Conservation (phyloP, 2,888 invertebrate genomes). For the Chaitophorus viminalis region DNA sequence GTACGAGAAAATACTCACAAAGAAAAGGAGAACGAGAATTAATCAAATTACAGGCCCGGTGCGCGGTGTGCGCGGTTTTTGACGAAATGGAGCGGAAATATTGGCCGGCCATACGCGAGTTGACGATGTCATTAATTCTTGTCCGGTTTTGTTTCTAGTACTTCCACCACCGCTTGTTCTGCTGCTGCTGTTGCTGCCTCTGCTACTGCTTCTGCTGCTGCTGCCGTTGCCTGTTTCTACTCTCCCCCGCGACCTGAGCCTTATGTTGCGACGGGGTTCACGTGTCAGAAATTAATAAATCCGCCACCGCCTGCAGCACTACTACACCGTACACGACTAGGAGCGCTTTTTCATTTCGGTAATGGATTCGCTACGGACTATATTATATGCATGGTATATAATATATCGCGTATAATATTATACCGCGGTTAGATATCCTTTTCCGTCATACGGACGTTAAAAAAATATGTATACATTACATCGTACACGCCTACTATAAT, state of each 20-base stretch:
- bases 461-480: background rate
- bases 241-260: background rate
- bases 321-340: background rate
- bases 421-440: background rate
- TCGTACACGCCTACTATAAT: too few species aligned
- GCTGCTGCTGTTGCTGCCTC: background rate
- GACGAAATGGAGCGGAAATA: constrained; percentile 62
- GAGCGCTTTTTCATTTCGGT: constrained; percentile 59
- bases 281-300: constrained; percentile 62
- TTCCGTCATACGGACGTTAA: background rate
- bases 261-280: constrained; percentile 34
- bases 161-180: background rate
- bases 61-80: constrained; percentile 41
- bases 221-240: too few species aligned
- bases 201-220: background rate
- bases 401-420: background rate
- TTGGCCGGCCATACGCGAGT: constrained; percentile 49
- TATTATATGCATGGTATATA: background rate
- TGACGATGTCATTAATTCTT: constrained; percentile 61
- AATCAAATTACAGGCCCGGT: constrained; percentile 53
- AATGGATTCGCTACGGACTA: constrained; percentile 43
- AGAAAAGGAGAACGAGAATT: constrained; percentile 42
- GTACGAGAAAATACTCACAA: background rate
- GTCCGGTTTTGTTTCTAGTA: constrained; percentile 58
- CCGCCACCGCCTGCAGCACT: constrained; percentile 42